Conservation (phyloP, 1,140 invertebrate genomes). For the Brachionus plicatilis region DNA sequence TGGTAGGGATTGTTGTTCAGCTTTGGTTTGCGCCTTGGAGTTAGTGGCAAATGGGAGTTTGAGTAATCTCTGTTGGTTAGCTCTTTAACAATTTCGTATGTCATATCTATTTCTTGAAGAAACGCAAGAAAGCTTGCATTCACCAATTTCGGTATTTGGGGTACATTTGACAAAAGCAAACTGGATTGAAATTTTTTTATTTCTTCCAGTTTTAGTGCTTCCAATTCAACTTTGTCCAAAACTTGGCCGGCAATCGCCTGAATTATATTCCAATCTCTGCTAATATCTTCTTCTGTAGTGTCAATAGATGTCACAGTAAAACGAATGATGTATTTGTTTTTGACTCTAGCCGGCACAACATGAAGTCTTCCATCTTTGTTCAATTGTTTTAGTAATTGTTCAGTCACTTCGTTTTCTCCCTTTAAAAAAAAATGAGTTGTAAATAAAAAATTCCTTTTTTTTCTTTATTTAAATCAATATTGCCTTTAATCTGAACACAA, state of each 20-base stretch:
- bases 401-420: constrained; percentile 53
- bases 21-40: constrained; percentile 9
- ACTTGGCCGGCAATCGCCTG: constrained; percentile 70
- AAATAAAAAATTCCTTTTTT: background rate
- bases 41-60: constrained; percentile 11
- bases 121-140: constrained; percentile 92
- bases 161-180: constrained; percentile 78
- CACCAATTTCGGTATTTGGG: constrained; percentile 92
- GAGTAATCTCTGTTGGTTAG: constrained; percentile 6
- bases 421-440: background rate
- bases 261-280: constrained; percentile 81
- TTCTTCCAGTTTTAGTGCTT: background rate
- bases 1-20: background rate
- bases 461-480: background rate
- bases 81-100: constrained; percentile 27
- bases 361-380: constrained; percentile 53
- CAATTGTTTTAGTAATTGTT: constrained; percentile 50
- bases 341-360: constrained; percentile 55
- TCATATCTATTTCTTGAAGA: constrained; percentile 56
- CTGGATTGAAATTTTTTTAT: constrained; percentile 75
- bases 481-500: constrained; percentile 50
- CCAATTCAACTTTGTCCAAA: constrained; percentile 42
- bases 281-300: constrained; percentile 80
- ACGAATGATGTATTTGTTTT: constrained; percentile 78
- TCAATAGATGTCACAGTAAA: constrained; percentile 85